Evolutionary conservation across 2,113 vertebrate genomes (phyloP).

Genomic region (Tenrec ecaudatus): DNA sequence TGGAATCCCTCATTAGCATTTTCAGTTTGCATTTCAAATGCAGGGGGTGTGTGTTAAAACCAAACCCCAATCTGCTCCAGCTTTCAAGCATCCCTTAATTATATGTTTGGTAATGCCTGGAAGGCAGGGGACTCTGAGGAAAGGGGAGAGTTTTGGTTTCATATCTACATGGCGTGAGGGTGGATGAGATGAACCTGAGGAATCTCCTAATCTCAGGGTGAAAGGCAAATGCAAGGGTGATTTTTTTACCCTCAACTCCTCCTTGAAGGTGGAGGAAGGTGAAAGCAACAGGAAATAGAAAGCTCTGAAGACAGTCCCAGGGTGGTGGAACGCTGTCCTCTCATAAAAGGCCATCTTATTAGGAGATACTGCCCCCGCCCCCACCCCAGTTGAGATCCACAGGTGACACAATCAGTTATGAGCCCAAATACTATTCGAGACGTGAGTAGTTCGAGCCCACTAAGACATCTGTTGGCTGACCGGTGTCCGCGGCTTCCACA

Average conservation of each 20-base stretch:
- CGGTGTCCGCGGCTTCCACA: neutral
- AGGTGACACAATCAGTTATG: neutral
- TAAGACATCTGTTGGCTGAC: neutral
- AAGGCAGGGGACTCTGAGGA: slow-evolving; percentile 31
- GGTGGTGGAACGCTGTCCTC: neutral
- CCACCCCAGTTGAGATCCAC: neutral
- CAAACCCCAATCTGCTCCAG: slow-evolving; percentile 55
- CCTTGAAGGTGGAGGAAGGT: neutral
- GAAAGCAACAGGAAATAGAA: neutral
- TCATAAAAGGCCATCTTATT: neutral
- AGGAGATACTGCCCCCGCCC: neutral
- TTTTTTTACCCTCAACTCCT: neutral
- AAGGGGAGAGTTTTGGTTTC: neutral
- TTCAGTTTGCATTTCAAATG: slow-evolving; percentile 66
- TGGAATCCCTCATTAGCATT: slow-evolving; percentile 50
- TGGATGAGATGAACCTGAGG: neutral
- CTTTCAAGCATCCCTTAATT: slow-evolving; percentile 66
- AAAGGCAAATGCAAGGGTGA: neutral
- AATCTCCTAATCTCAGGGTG: neutral
- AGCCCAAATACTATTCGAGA: neutral
- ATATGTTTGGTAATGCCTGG: slow-evolving; percentile 25
- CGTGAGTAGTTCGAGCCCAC: neutral
- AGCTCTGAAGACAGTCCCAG: neutral
- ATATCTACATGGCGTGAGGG: neutral
- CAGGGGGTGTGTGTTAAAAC: slow-evolving; percentile 52